Conservation (phyloP, 2,888 invertebrate species). For the Calliopum simillimum region DNA sequence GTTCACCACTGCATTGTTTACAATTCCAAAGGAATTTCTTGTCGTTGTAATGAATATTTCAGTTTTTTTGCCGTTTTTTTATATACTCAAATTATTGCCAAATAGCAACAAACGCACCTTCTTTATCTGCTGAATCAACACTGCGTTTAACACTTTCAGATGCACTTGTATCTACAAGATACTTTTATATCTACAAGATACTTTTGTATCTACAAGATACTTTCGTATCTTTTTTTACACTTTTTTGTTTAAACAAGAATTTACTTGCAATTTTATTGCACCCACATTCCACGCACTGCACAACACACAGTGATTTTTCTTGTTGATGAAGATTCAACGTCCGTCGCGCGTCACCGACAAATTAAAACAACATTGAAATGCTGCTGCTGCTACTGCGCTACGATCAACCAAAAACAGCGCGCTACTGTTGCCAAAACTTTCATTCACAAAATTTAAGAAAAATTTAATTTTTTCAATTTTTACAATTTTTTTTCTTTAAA, state of each 20-base stretch:
- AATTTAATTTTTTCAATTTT: too few species aligned
- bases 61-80: too few species aligned
- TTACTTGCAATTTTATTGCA: slow-evolving; percentile 17
- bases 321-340: not conserved
- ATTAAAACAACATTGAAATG: not conserved
- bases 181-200: too few species aligned
- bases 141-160: not conserved
- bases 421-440: slow-evolving; percentile 1
- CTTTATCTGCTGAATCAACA: slow-evolving; percentile 7
- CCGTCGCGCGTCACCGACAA: not conserved
- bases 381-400: not conserved
- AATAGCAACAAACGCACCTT: slow-evolving; percentile 6
- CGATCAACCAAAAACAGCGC: too few species aligned
- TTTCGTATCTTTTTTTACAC: too few species aligned
- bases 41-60: not conserved
- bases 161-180: slow-evolving; percentile 9
- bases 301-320: too few species aligned
- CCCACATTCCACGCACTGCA: not conserved
- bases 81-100: too few species aligned
- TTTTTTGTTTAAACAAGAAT: not conserved
- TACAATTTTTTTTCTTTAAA: too few species aligned
- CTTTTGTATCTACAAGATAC: too few species aligned
- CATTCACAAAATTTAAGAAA: not conserved
- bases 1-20: not conserved
- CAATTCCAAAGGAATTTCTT: not conserved